These are phyloP conservation scores for Lasioglossum lativentre DNA, from an alignment of 2,888 invertebrate genomes.

Conservation along the genomic window DNA sequence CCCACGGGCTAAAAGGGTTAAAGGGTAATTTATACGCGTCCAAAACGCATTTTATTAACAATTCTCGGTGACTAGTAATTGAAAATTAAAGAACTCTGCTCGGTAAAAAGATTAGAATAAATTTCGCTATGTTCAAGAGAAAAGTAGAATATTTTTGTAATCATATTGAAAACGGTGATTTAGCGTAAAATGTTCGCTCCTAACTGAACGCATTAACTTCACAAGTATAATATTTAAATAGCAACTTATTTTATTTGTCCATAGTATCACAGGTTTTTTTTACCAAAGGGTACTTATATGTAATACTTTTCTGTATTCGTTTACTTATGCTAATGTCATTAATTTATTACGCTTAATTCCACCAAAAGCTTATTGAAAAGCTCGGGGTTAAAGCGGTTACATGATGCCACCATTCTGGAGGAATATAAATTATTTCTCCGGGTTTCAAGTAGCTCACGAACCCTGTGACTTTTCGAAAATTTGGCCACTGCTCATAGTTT, in stretches of 20 bases:
- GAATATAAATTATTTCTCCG: constrained; percentile 97
- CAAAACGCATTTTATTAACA: neutral
- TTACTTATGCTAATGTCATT: constrained; percentile 2
- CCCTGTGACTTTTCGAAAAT: constrained; percentile 88
- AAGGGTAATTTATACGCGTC: neutral
- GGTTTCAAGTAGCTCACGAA: constrained; percentile 90
- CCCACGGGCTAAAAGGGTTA: neutral
- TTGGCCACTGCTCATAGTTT: constrained; percentile 90
- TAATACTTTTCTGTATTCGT: neutral
- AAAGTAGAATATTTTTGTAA: neutral
- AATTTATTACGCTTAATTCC: constrained; percentile 85
- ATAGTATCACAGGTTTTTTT: neutral
- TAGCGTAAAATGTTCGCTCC: neutral
- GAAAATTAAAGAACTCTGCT: neutral
- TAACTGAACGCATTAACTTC: neutral
- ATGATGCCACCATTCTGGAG: constrained; percentile 99
- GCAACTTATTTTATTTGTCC: neutral
- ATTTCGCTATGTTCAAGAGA: neutral
- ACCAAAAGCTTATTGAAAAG: constrained; percentile 99
- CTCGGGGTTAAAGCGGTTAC: constrained; percentile 94
- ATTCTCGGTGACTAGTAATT: neutral
- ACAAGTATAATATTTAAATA: neutral
- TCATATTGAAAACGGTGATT: neutral
- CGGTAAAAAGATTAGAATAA: neutral
- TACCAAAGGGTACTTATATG: neutral